A percentile compares a stretch with the other conserved stretches of the same genome.
phyloP scores from a whole-genome alignment of 2,797 vertebrate species.

The Craterocephalus amniculus region DNA sequence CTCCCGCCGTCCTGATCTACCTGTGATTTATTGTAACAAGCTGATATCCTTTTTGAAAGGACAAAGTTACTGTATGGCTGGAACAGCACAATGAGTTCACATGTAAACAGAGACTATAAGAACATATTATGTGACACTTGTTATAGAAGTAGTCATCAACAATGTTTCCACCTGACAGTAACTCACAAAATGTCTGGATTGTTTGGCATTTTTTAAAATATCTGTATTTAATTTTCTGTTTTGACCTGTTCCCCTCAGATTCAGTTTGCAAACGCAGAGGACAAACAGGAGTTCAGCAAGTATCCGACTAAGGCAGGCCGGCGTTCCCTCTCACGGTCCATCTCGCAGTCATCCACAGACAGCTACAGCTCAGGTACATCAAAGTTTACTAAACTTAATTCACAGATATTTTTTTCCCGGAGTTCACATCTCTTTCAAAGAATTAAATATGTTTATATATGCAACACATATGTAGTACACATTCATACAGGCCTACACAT shows the following conservation, averaged over 20 bases:
- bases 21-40: conserved; percentile 58
- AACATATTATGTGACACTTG: neutral
- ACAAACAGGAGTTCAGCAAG: conserved; percentile 98
- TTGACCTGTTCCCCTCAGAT: conserved; percentile 83
- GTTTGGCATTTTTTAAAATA: neutral
- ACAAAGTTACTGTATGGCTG: conserved; percentile 17
- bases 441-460: neutral
- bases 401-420: neutral
- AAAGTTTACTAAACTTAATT: neutral
- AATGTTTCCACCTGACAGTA: neutral
- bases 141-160: neutral
- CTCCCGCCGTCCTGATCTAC: conserved; percentile 43
- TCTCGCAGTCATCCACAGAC: conserved; percentile 98
- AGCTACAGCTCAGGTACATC: conserved; percentile 97
- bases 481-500: neutral
- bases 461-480: neutral
- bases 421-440: neutral
- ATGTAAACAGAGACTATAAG: conserved; percentile 17
- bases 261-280: conserved; percentile 94
- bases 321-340: conserved; percentile 94
- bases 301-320: conserved; percentile 97
- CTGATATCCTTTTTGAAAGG: conserved; percentile 38
- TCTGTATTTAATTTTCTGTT: neutral
- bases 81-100: conserved; percentile 31
- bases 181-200: conserved; percentile 4